Percentiles rank a stretch among this genome's conserved stretches.
These are phyloP conservation scores for Chrosomus eos DNA, from an alignment of 2,797 vertebrate genomes.

Conservation along the genomic window DNA sequence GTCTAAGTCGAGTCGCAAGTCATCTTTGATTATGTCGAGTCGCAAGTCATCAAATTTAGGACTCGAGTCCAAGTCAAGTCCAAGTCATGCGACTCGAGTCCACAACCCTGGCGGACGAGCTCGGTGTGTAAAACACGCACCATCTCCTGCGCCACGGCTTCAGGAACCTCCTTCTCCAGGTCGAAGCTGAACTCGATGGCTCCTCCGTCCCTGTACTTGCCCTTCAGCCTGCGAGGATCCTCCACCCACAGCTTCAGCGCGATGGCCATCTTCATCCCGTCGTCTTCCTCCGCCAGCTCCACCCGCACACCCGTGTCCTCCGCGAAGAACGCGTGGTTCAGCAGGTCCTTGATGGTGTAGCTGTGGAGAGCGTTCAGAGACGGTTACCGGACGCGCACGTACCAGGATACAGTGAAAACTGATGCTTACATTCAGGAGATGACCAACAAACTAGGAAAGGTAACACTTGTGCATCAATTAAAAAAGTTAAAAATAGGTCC, in stretches of 20 bases:
- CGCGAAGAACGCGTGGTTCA: conserved; percentile 97
- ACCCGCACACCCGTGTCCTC: conserved; percentile 98
- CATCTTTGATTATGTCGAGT: no score
- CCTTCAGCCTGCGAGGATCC: conserved; percentile 97
- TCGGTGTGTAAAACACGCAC: conserved; percentile 77
- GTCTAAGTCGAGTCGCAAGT: no score
- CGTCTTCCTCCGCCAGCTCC: conserved; percentile 96
- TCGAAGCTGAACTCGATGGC: conserved; percentile 98
- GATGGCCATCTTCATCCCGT: conserved; percentile 93
- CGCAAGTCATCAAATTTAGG: no score
- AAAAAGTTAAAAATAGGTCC: no score
- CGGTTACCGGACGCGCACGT: conserved; percentile 21
- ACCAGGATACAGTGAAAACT: background rate
- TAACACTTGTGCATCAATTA: no score
- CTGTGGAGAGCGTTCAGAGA: conserved; percentile 68
- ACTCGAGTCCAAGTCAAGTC: no score
- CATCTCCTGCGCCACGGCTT: conserved; percentile 98
- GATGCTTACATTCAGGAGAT: no score
- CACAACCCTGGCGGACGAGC: no score
- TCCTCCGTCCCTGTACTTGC: conserved; percentile 98
- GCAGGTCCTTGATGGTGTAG: conserved; percentile 95
- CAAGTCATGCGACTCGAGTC: no score
- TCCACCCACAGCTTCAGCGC: conserved; percentile 98
- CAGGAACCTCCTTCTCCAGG: conserved; percentile 93
- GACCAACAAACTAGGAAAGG: no score